Base-by-base conservation (phyloP, 2,797 vertebrate genomes). In the Melanotaenia boesemani region DNA sequence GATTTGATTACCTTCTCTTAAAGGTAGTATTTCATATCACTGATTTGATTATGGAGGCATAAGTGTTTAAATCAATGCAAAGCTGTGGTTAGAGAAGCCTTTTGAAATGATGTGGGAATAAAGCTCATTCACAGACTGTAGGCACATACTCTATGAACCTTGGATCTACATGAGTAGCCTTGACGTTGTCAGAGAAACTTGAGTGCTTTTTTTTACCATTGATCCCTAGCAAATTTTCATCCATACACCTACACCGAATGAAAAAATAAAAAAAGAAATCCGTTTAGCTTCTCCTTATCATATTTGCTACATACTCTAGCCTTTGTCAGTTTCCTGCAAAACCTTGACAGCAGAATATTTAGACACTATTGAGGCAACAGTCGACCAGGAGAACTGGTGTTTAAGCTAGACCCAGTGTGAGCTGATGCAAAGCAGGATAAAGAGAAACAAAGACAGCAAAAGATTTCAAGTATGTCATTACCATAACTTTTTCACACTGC, bases 401-500 rank as follows among this genome's bases (percentile, higher is more conserved):
- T 20, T 58, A 54, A 74, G 30, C 12, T 9, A 26, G 30, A 44
- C 32, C 24, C 12, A 11, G 56, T 34, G 12, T 30, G 26, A 15
- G 22, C 36, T 7, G 32, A 39, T 20, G 5, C 24, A 37, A 28
- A 68, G 32, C 6, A n/a, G n/a, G 10, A 48, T 1, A 34, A 26
- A 30, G 20, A 50, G 15, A 54, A 16, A 48, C 20, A 57, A n/a
- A 72, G 20, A 74, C 18, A 37, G 22, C 63, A 26, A 56, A 4
- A n/a, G 39, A 72, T 84, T 79, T 82, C 39, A 87, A 75, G 83
- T 26, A 70, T 66, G 22, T 71, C 77, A 37, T 16, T 56, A 50
- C 70, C 59, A 34, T 77, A 81, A 82, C 69, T 71, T 77, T 84
- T 79, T 79, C 69, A 81, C 85, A 77, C 74, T 72, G 72, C 84